Percentiles rank a stretch among this genome's conserved stretches.
phyloP scores from a whole-genome alignment of 2,113 vertebrate genomes.

The Antigone vipio region DNA sequence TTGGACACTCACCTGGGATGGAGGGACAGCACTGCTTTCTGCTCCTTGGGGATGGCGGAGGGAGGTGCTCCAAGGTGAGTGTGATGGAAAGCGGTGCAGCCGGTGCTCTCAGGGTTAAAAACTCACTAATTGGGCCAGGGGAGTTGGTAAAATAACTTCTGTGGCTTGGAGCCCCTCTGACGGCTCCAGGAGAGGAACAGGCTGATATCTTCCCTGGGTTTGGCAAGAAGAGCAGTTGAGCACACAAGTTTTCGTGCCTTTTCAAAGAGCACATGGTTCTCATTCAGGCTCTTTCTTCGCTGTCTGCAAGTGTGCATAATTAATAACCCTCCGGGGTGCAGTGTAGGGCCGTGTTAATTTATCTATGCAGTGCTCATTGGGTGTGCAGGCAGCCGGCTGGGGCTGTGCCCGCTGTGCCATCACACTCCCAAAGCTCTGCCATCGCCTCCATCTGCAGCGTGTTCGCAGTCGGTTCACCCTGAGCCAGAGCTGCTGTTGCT shows the following conservation, averaged over 20 bases:
- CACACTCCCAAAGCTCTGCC: background rate
- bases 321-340: background rate
- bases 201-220: background rate
- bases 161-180: background rate
- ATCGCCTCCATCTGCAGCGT: background rate
- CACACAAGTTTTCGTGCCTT: background rate
- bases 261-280: constrained; percentile 10
- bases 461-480: accelerated
- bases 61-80: background rate
- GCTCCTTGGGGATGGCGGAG: background rate
- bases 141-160: background rate
- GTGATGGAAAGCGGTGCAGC: background rate
- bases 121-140: background rate
- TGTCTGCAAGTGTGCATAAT: background rate
- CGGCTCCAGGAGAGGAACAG: background rate
- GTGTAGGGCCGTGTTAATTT: background rate
- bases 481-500: background rate
- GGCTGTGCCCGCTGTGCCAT: background rate
- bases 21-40: accelerated
- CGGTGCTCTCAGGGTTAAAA: background rate
- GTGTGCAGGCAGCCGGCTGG: background rate
- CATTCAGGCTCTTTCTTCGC: background rate
- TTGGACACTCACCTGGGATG: background rate
- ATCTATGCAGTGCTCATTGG: background rate
- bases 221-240: background rate